Percentiles rank a stretch among this genome's conserved stretches.
Conservation (phyloP, 2,888 invertebrate species). For the Pyrgus malvae region DNA sequence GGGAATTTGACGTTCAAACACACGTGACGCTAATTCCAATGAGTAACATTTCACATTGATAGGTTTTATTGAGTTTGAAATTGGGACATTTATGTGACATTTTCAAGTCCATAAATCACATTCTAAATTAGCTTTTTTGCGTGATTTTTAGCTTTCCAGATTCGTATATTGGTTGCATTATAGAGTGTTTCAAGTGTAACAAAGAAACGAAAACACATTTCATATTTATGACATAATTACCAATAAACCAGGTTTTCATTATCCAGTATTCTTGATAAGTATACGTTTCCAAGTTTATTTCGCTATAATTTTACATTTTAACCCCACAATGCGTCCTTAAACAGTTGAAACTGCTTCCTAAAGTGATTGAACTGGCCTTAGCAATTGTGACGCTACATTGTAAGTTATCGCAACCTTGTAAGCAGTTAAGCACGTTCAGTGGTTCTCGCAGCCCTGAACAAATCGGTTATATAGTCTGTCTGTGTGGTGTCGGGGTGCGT, state of each 20-base stretch:
- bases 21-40: not conserved
- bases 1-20: not conserved
- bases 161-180: too few species aligned
- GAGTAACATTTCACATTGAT: too few species aligned
- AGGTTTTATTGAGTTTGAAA: too few species aligned
- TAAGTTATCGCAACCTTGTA: conserved; percentile 22
- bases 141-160: too few species aligned
- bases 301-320: not conserved
- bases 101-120: too few species aligned
- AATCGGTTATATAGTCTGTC: conserved; percentile 39
- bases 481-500: conserved; percentile 51
- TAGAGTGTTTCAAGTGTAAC: too few species aligned
- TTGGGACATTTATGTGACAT: too few species aligned
- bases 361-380: conserved; percentile 14
- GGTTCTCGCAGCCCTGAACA: conserved; percentile 27
- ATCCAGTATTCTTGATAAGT: not conserved
- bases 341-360: conserved; percentile 18
- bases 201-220: too few species aligned
- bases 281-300: not conserved
- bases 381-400: conserved; percentile 17
- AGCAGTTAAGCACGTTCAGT: conserved; percentile 12
- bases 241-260: too few species aligned
- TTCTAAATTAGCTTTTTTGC: too few species aligned
- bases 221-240: too few species aligned
- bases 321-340: conserved; percentile 17